Evolutionary conservation across 2,888 invertebrate species (phyloP), one percentile per base, ranked within the genome.

Genomic region (Deilephila porcellus): DNA sequence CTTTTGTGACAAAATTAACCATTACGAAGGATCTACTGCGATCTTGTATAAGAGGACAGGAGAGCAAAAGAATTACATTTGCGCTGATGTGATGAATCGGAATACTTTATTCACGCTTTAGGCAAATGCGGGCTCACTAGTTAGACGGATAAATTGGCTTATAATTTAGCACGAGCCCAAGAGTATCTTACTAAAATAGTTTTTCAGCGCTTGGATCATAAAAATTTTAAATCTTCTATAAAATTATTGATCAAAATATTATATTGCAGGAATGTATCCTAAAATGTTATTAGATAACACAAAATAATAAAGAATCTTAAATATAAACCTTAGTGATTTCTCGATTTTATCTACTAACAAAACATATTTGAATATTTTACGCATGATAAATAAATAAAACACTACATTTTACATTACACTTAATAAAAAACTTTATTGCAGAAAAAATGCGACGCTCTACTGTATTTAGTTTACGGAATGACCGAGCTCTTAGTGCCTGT

Each of bases 381-480:
- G 14, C 2, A 45, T 14, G 14, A 11, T 11, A 45, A 45, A 14
- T 45, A 45, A 45, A 45, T 45, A 45, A 14, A 45, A 45, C 14
- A 56, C n/a, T 6, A 56, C 70, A 29, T 70, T 37, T 60, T 20
- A 37, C 8, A 20, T 7, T 19, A 56, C 20, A 34, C 7, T 6
- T 71, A 60, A 59, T 19, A 19, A 19, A 25, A 60, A 37, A 7
- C 14, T 32, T 19, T 3, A 34, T 85, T 83, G 74, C 78, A 87
- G 88, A 74, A 70, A 73, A 82, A 81, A 73, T 85, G 85, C 59
- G 71, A 71, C 3, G 85, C 85, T 0, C 84, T 82, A 71, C 71
- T 89, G 8, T 86, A 81, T 70, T 72, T 87, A 71, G 82, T 83
- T 4, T 89, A 88, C 71, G 86, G 89, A 19, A 89, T 90, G 89